A percentile compares a stretch with the other conserved stretches of the same genome.
Evolutionary conservation across 1,140 invertebrate species (phyloP).

Genomic region (Drosophila serrata): DNA sequence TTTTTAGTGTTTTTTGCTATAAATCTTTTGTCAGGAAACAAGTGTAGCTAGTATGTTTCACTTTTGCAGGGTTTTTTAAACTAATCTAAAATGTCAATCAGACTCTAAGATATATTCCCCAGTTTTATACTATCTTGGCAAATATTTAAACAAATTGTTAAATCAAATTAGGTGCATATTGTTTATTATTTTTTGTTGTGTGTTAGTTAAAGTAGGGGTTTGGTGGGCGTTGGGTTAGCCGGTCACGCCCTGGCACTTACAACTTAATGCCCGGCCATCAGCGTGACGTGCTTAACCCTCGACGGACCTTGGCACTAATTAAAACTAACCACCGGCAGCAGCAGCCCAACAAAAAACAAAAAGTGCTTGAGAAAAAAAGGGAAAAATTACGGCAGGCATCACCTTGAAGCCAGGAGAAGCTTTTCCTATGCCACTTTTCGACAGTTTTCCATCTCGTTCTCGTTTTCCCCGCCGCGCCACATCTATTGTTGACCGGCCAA

Average conservation of each 20-base stretch:
- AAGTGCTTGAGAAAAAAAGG: slow-evolving; percentile 32
- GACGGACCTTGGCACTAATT: slow-evolving; percentile 76
- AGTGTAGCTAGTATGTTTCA: too few species aligned
- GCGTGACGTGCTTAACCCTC: slow-evolving; percentile 65
- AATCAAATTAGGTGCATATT: neutral
- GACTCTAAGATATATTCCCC: neutral
- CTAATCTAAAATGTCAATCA: neutral
- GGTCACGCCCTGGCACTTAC: slow-evolving; percentile 68
- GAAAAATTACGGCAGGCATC: slow-evolving; percentile 38
- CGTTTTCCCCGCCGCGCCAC: slow-evolving; percentile 4
- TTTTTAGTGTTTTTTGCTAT: neutral
- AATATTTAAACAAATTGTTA: neutral
- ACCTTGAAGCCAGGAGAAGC: slow-evolving; percentile 29
- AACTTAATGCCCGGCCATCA: slow-evolving; percentile 73
- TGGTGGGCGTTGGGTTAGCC: slow-evolving; percentile 26
- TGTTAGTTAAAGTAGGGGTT: neutral
- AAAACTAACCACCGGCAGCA: slow-evolving; percentile 54
- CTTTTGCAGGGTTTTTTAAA: too few species aligned
- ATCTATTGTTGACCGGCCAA: slow-evolving; percentile 48
- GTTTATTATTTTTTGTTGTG: neutral
- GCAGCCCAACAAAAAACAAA: slow-evolving; percentile 23
- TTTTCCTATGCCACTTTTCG: slow-evolving; percentile 44
- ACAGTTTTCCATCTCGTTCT: slow-evolving; percentile 20
- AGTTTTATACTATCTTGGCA: neutral
- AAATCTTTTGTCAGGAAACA: too few species aligned